phyloP scores from a whole-genome alignment of 2,888 invertebrate species.

The Eristalinus aeneus region DNA sequence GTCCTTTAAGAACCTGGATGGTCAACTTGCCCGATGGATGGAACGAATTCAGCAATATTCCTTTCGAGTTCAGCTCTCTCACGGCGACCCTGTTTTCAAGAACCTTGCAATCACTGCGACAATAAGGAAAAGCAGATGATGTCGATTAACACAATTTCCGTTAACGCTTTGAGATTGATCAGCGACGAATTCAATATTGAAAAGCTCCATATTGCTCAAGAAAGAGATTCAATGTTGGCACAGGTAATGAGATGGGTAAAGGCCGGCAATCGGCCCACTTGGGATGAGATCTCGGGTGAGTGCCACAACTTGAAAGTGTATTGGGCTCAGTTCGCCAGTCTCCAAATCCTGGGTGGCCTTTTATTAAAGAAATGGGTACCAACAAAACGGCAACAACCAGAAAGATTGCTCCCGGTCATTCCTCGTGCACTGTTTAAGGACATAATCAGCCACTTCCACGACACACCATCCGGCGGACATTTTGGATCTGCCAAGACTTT shows the following conservation, averaged over 20 bases:
- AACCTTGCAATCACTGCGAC: background rate
- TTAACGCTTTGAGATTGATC: background rate
- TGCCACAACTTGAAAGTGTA: background rate
- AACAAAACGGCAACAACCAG: background rate
- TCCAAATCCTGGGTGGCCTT: background rate
- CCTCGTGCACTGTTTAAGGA: background rate
- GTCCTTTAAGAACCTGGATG: too few relatives aligned
- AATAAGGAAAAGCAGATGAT: background rate
- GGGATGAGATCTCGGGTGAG: constrained; percentile 9
- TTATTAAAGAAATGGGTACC: constrained; percentile 14
- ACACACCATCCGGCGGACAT: background rate
- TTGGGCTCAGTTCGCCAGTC: constrained; percentile 10
- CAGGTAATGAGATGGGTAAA: background rate
- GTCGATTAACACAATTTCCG: background rate
- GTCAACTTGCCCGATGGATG: constrained; percentile 18
- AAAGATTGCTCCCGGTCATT: background rate
- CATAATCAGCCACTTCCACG: background rate
- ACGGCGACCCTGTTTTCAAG: constrained; percentile 8
- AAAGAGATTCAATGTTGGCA: background rate
- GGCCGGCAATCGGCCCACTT: background rate
- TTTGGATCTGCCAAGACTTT: constrained; percentile 6
- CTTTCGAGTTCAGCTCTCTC: constrained; percentile 13
- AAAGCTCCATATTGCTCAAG: background rate
- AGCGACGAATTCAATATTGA: background rate
- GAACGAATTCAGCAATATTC: constrained; percentile 4